Evolutionary conservation across 2,113 vertebrate genomes (phyloP).

Genomic region (Fukomys damarensis): DNA sequence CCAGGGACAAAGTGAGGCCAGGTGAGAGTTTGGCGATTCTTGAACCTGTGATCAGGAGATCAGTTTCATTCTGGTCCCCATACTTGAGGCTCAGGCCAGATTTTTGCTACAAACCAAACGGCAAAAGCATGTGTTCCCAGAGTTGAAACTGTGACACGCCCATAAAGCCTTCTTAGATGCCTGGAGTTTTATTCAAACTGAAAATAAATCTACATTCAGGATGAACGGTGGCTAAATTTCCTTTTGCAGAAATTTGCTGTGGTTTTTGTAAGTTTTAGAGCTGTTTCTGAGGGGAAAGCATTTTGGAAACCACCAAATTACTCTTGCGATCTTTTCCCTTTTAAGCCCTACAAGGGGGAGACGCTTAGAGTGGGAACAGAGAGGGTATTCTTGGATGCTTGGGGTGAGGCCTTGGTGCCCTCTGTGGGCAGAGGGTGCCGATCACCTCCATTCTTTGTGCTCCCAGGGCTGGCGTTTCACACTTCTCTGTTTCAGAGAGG

Average conservation of each 20-base stretch:
- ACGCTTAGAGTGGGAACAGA: not conserved
- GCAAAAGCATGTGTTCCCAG: conserved; percentile 27
- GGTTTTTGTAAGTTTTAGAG: conserved; percentile 77
- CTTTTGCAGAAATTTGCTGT: conserved; percentile 76
- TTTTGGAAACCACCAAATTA: conserved; percentile 73
- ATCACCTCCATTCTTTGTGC: rapidly evolving
- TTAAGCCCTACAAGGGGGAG: not conserved
- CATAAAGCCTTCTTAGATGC: conserved; percentile 31
- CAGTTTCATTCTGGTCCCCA: not conserved
- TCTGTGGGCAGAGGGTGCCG: not conserved
- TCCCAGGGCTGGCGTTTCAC: not conserved
- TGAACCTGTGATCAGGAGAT: not conserved
- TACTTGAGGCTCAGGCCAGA: not conserved
- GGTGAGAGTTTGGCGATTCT: no score
- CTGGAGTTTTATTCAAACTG: conserved; percentile 48
- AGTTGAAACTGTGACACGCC: conserved; percentile 58
- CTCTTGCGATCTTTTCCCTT: conserved; percentile 50
- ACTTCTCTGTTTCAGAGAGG: not conserved
- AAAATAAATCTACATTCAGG: conserved; percentile 80
- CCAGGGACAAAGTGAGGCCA: no score
- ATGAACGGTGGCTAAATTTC: conserved; percentile 72
- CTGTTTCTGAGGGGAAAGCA: conserved; percentile 70
- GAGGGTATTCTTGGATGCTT: not conserved
- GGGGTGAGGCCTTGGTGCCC: not conserved
- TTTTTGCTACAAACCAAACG: conserved; percentile 54